These are phyloP conservation scores for Tetraodon nigroviridis DNA, from an alignment of 2,113 vertebrate genomes.

Conservation along the genomic window DNA sequence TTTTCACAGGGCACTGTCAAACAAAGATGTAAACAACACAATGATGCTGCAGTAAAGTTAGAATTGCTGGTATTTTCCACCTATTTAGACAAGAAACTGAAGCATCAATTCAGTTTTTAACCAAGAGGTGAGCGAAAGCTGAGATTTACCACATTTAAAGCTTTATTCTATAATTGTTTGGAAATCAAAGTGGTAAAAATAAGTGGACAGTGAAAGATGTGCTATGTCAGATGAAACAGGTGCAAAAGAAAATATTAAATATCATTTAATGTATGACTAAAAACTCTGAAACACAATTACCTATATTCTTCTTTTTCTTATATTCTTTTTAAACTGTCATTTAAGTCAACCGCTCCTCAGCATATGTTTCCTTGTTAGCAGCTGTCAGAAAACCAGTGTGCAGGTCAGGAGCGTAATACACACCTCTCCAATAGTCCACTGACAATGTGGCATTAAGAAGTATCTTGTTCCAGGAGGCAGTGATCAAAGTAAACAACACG, in stretches of 20 bases:
- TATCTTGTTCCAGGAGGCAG: constrained; percentile 58
- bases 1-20: neutral
- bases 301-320: too few species aligned
- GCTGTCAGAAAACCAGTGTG: constrained; percentile 10
- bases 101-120: neutral
- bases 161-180: too few species aligned
- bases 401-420: constrained; percentile 44
- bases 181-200: too few species aligned
- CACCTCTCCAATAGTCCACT: constrained; percentile 49
- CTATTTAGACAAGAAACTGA: neutral
- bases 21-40: neutral
- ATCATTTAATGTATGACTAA: neutral
- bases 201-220: too few species aligned
- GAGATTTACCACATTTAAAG: too few species aligned
- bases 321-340: neutral
- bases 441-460: constrained; percentile 65
- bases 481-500: constrained; percentile 73
- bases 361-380: neutral
- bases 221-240: too few species aligned
- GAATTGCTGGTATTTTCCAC: neutral
- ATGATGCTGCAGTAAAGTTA: neutral
- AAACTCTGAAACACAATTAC: neutral
- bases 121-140: neutral
- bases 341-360: constrained; percentile 1
- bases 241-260: too few species aligned